Percentiles rank a stretch among this genome's conserved stretches.
phyloP scores from a whole-genome alignment of 2,113 vertebrate genomes.

The Dasyornis broadbenti region DNA sequence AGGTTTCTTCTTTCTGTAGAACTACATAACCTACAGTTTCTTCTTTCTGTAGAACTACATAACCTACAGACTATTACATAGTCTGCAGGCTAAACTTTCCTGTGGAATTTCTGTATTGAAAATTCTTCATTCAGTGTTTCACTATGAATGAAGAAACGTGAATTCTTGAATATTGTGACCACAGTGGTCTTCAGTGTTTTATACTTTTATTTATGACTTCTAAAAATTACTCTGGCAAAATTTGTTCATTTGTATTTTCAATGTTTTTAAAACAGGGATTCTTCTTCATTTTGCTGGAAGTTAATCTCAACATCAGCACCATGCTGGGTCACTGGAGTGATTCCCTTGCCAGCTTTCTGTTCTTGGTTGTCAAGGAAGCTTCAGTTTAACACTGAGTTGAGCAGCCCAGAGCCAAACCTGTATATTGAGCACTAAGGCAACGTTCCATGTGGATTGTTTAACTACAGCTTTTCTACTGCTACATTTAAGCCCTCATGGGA shows the following conservation, averaged over 20 bases:
- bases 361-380: background rate
- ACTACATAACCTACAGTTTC: too few relatives aligned
- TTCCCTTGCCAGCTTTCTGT: background rate
- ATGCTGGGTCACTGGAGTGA: background rate
- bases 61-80: too few relatives aligned
- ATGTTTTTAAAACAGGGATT: accelerated
- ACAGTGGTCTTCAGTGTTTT: background rate
- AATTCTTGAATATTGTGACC: background rate
- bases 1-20: too few relatives aligned
- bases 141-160: background rate
- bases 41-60: too few relatives aligned
- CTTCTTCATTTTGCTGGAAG: background rate
- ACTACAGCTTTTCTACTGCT: background rate
- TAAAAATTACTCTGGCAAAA: background rate
- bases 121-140: background rate
- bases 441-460: background rate
- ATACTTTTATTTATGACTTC: background rate
- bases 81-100: background rate
- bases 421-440: background rate
- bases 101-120: background rate
- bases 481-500: background rate
- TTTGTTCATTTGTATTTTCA: background rate
- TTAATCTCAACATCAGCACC: background rate
- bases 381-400: background rate
- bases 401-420: background rate